A percentile compares a stretch with the other conserved stretches of the same genome.
These are phyloP conservation scores for Galerucella calmariensis DNA, from an alignment of 2,888 invertebrate species.

Conservation along the genomic window DNA sequence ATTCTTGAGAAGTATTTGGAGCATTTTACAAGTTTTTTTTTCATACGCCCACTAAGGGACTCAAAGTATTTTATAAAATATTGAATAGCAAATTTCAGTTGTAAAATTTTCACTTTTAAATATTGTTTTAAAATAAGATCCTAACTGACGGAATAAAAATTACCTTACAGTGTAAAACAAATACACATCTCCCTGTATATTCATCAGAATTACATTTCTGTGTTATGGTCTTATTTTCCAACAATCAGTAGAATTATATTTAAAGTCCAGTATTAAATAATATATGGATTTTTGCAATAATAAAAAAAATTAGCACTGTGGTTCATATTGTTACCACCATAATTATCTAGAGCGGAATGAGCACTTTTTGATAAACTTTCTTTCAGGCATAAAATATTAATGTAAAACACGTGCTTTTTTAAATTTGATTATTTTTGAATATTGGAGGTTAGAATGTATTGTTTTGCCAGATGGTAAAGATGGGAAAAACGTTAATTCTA, in stretches of 20 bases:
- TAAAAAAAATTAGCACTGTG: background rate
- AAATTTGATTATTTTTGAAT: background rate
- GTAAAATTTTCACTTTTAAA: background rate
- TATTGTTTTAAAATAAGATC: background rate
- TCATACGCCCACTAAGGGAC: background rate
- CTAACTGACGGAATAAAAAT: background rate
- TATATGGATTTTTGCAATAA: background rate
- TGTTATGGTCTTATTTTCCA: background rate
- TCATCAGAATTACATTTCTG: background rate
- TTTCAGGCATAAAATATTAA: background rate
- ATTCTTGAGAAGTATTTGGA: slow-evolving; percentile 26
- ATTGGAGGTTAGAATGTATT: too few species aligned
- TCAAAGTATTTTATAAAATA: slow-evolving; percentile 10
- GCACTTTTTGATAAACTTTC: background rate
- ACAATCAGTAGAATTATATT: background rate
- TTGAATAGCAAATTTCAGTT: slow-evolving; percentile 3
- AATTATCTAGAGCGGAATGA: background rate
- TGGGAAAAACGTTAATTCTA: too few species aligned
- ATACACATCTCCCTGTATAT: background rate
- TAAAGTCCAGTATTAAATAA: background rate
- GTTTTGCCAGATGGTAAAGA: too few species aligned
- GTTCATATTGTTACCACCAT: background rate
- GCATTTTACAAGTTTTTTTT: slow-evolving; percentile 18
- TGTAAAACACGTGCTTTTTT: background rate
- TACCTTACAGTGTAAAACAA: background rate